Percentiles rank a stretch among this genome's conserved stretches.
Conservation (phyloP, 2,888 invertebrate species). For the Cheilosia soror region DNA sequence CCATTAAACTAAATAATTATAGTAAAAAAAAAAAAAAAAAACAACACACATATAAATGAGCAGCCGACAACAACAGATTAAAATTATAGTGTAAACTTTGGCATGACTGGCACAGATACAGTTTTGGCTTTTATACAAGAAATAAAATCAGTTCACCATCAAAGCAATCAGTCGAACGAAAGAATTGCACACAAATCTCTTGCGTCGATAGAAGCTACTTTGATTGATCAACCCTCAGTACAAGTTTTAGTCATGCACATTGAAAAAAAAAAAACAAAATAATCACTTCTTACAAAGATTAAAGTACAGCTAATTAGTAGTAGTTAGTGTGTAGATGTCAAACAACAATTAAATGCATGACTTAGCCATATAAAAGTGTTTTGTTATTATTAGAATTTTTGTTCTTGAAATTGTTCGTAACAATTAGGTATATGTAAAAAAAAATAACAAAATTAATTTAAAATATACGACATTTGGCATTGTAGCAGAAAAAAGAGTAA, state of each 20-base stretch:
- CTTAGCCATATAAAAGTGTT: constrained; percentile 54
- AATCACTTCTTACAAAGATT: constrained; percentile 26
- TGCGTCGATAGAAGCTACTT: neutral
- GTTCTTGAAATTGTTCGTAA: constrained; percentile 4
- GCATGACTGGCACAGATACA: constrained; percentile 61
- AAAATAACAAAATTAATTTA: constrained; percentile 20
- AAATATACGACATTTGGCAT: constrained; percentile 58
- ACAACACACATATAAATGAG: constrained; percentile 66
- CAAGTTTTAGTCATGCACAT: constrained; percentile 55
- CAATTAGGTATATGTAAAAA: constrained; percentile 9
- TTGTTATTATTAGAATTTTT: constrained; percentile 9
- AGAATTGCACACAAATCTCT: neutral
- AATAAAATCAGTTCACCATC: constrained; percentile 28
- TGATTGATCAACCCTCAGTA: constrained; percentile 31
- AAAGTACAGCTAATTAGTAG: constrained; percentile 26
- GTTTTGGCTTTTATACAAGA: constrained; percentile 51
- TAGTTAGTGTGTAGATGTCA: constrained; percentile 35
- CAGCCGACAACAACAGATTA: constrained; percentile 66
- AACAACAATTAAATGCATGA: constrained; percentile 60
- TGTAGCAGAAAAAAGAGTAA: constrained; percentile 40
- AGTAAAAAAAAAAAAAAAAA: constrained; percentile 67
- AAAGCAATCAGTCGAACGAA: constrained; percentile 29
- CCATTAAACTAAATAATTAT: constrained; percentile 55
- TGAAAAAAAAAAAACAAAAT: constrained; percentile 2
- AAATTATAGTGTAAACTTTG: constrained; percentile 54